A percentile compares a stretch with the other conserved stretches of the same genome.
These are phyloP conservation scores for Macropus fuliginosus DNA, from an alignment of 2,797 vertebrate genomes.

Conservation along the genomic window DNA sequence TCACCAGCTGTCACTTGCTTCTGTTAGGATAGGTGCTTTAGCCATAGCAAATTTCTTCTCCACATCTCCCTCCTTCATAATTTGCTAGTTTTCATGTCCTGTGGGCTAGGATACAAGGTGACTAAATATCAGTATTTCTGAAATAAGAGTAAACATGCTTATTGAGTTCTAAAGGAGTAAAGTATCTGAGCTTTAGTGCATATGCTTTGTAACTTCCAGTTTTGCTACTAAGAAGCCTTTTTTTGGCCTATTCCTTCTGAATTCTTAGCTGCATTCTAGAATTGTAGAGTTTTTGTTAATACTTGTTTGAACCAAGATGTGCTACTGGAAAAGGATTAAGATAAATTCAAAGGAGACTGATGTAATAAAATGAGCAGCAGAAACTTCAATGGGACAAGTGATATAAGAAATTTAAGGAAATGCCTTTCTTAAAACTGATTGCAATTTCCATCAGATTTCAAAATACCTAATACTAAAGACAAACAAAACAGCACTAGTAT, in stretches of 20 bases:
- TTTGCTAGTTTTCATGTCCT: not conserved
- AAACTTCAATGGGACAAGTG: not conserved
- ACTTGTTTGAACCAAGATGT: not conserved
- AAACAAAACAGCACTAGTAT: not conserved
- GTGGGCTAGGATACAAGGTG: not conserved
- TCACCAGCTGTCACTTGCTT: not conserved
- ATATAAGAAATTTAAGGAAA: not conserved
- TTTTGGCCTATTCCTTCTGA: not conserved
- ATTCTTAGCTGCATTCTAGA: not conserved
- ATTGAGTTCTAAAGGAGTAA: not conserved
- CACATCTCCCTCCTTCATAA: not conserved
- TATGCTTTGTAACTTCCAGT: not conserved
- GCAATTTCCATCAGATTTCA: not conserved
- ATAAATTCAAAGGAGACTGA: not conserved
- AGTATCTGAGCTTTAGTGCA: not conserved
- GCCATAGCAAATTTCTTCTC: too few relatives aligned
- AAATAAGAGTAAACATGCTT: not conserved
- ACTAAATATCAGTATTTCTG: not conserved
- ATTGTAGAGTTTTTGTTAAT: not conserved
- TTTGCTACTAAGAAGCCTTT: not conserved
- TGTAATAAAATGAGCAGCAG: not conserved
- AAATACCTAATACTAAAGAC: not conserved
- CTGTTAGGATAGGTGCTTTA: too few relatives aligned
- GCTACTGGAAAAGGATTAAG: not conserved
- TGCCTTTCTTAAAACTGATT: not conserved